These are phyloP conservation scores for Drosophila prosaltans DNA, from an alignment of 1,140 invertebrate genomes.

Conservation along the genomic window DNA sequence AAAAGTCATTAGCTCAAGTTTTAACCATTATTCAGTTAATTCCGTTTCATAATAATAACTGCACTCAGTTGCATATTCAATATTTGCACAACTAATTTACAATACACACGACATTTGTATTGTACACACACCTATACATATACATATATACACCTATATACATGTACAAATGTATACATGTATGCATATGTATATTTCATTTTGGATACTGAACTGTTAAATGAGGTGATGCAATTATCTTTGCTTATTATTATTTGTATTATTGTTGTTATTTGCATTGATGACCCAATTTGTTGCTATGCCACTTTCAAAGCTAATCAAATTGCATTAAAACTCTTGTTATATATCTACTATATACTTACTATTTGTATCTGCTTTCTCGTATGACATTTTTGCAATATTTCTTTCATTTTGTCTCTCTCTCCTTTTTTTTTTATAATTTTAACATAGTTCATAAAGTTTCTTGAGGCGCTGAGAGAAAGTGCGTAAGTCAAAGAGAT, in stretches of 20 bases:
- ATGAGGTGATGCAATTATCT: slow-evolving; percentile 55
- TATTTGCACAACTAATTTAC: slow-evolving; percentile 74
- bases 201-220: slow-evolving; percentile 55
- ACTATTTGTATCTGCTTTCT: slow-evolving; percentile 67
- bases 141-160: slow-evolving; percentile 13
- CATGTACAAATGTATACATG: slow-evolving; percentile 22
- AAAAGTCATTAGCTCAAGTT: neutral
- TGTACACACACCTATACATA: too few relatives aligned
- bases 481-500: slow-evolving; percentile 59
- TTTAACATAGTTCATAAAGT: slow-evolving; percentile 80
- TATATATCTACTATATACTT: slow-evolving; percentile 30
- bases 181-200: slow-evolving; percentile 5
- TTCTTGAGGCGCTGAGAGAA: slow-evolving; percentile 59
- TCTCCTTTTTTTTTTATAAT: slow-evolving; percentile 48
- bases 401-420: slow-evolving; percentile 21
- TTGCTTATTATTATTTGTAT: neutral
- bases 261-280: slow-evolving; percentile 25
- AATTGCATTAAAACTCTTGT: slow-evolving; percentile 57
- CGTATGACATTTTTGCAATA: slow-evolving; percentile 62
- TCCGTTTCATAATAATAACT: slow-evolving; percentile 42
- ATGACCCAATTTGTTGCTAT: slow-evolving; percentile 66
- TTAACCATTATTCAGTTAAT: slow-evolving; percentile 31
- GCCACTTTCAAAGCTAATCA: slow-evolving; percentile 73
- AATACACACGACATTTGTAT: slow-evolving; percentile 12
- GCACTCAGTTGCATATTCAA: slow-evolving; percentile 57